A percentile compares a stretch with the other conserved stretches of the same genome.
These are phyloP conservation scores for Coremacera marginata DNA, from an alignment of 2,888 invertebrate species.

Conservation along the genomic window DNA sequence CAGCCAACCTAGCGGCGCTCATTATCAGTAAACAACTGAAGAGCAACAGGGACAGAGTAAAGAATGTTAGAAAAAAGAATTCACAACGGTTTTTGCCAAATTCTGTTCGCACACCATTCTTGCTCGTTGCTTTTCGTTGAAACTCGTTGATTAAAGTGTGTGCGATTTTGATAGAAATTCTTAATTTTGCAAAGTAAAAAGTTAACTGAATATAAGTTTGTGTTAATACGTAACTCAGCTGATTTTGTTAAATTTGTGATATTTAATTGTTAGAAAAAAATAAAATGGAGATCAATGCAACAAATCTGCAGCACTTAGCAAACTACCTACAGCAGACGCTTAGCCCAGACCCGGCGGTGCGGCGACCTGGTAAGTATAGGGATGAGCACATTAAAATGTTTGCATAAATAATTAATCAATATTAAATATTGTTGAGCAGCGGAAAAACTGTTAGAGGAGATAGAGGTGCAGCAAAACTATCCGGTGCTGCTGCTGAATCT, in stretches of 20 bases:
- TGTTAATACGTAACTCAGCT: too few relatives aligned
- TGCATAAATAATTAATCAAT: neutral
- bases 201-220: neutral
- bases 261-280: neutral
- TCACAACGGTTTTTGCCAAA: neutral
- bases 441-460: constrained; percentile 90
- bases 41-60: neutral
- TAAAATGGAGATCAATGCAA: constrained; percentile 89
- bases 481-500: constrained; percentile 87
- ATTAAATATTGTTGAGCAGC: constrained; percentile 72
- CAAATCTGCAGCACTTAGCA: constrained; percentile 84
- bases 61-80: neutral
- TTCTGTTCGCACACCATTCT: neutral
- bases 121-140: neutral
- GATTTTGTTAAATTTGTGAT: neutral
- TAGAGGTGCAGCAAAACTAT: constrained; percentile 92
- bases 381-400: constrained; percentile 19
- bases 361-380: constrained; percentile 80
- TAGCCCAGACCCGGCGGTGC: constrained; percentile 82
- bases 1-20: neutral
- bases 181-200: neutral
- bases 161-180: neutral
- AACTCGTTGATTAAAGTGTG: neutral
- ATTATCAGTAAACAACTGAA: neutral
- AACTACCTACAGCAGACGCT: constrained; percentile 90